Base-by-base conservation (phyloP, 2,113 vertebrate species). In the Cryptotis parvus region DNA sequence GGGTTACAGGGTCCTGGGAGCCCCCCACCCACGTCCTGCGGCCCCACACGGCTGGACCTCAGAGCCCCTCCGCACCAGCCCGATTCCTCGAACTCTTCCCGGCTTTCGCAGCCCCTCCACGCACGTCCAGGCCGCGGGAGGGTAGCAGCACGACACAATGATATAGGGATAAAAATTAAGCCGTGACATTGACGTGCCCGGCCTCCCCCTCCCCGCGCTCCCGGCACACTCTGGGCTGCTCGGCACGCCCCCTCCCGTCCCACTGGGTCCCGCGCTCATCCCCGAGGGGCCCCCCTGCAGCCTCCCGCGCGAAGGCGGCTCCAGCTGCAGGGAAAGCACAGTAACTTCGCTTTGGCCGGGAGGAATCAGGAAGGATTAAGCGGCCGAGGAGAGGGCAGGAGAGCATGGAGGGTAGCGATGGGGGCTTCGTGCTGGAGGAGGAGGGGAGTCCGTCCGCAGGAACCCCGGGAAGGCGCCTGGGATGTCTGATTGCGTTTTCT, bases 241-340 rank as follows among this genome's bases (percentile, higher is more conserved):
- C 87, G 94, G 96, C 96, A 96, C 96, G 90, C 96, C 95, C 96
- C 93, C 93, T 93, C 96, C 94, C 77, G 93, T 87, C 69, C 88
- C 81, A 37, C 93, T 29, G 93, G 76, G 94, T 78, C 95, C 94
- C 80, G 93, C 92, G 89, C 92, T 91, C 92, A 90, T 93, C 96
- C 94, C 95, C 85, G 95, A 94, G 96, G 94, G 96, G 95, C 95
- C 96, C 95, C 96, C 95, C 90, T 66, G 93, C 85, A 83, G 3
- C 92, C 93, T 95, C 90, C 61, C 18, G 85, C 66, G 85, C 37
- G 65, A 31, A 91, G 92, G 82, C 92, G 4, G 92, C 79, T 76
- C 77, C 75, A 58, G 92, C 95, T 72, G 75, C 85, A 27, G 88
- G 82, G 72, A 63, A 72, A 88, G 85, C 82, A 91, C 94, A 96